Percentiles rank a stretch among this genome's conserved stretches.
Conservation (phyloP, 1,140 invertebrate species). For the Penaeus chinensis region DNA sequence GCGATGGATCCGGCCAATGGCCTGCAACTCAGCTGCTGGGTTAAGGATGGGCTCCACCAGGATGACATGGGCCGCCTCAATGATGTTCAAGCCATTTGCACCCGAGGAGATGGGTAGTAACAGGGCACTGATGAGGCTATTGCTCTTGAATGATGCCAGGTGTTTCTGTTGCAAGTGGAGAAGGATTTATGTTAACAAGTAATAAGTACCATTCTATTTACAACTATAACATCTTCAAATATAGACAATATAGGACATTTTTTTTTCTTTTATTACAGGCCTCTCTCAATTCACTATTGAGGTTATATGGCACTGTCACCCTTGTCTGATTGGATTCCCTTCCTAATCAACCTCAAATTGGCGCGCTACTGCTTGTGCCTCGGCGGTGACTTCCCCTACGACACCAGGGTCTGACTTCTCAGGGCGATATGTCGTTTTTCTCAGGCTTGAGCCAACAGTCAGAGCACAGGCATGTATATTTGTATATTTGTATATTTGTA, state of each 20-base stretch:
- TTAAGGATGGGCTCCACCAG: slow-evolving; percentile 83
- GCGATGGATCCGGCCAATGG: slow-evolving; percentile 81
- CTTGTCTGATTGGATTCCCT: too few species aligned
- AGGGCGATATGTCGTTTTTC: too few species aligned
- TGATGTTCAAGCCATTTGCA: slow-evolving; percentile 82
- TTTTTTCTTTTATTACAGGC: too few species aligned
- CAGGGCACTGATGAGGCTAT: slow-evolving; percentile 74
- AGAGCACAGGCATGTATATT: too few species aligned
- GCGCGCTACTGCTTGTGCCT: too few species aligned
- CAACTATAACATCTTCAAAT: not conserved
- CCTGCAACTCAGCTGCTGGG: slow-evolving; percentile 80
- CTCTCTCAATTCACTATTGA: too few species aligned
- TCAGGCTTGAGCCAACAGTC: too few species aligned
- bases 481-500: too few species aligned
- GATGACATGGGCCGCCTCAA: slow-evolving; percentile 83
- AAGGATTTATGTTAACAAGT: not conserved
- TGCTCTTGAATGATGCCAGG: slow-evolving; percentile 69
- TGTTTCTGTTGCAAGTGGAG: slow-evolving; percentile 63
- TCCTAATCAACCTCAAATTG: too few species aligned
- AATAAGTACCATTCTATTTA: not conserved
- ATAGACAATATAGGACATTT: not conserved
- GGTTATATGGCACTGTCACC: too few species aligned
- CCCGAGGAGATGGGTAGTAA: slow-evolving; percentile 78
- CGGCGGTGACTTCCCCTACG: too few species aligned
- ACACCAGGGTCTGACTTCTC: too few species aligned